phyloP scores from a whole-genome alignment of 1,140 invertebrate genomes.

The Lanistes nyassanus region DNA sequence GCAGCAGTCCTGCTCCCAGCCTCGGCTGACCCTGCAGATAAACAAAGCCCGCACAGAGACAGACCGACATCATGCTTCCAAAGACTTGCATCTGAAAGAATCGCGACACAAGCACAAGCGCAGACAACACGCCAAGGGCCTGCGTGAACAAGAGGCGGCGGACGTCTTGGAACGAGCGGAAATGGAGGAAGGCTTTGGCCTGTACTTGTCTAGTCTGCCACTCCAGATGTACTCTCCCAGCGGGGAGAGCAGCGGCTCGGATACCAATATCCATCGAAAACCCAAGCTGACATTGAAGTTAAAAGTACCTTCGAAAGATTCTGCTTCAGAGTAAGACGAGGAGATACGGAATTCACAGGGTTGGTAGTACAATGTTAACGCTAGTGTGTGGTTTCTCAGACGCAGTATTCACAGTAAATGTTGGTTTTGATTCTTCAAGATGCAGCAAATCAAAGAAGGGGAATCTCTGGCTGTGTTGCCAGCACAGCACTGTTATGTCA shows the following conservation, averaged over 20 bases:
- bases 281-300: constrained; percentile 41
- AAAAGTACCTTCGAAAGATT: constrained; percentile 37
- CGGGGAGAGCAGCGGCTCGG: constrained; percentile 50
- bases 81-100: constrained; percentile 21
- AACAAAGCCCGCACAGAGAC: constrained; percentile 30
- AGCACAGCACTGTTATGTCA: not conserved
- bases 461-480: not conserved
- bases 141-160: constrained; percentile 38
- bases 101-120: constrained; percentile 39
- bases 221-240: constrained; percentile 48
- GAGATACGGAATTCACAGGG: not conserved
- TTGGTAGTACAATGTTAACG: too few relatives aligned
- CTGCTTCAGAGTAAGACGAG: constrained; percentile 27
- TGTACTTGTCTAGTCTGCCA: constrained; percentile 26
- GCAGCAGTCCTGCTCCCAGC: constrained; percentile 30
- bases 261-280: constrained; percentile 35
- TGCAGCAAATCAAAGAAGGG: not conserved
- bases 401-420: not conserved
- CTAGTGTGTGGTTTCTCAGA: not conserved
- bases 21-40: constrained; percentile 21
- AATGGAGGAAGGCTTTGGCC: constrained; percentile 31
- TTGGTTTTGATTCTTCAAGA: not conserved
- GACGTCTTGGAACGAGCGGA: constrained; percentile 41
- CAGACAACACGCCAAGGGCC: constrained; percentile 41
- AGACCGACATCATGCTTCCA: constrained; percentile 4